These are phyloP conservation scores for Lepilemur ruficaudatus DNA, from an alignment of 2,797 vertebrate species.

Conservation along the genomic window DNA sequence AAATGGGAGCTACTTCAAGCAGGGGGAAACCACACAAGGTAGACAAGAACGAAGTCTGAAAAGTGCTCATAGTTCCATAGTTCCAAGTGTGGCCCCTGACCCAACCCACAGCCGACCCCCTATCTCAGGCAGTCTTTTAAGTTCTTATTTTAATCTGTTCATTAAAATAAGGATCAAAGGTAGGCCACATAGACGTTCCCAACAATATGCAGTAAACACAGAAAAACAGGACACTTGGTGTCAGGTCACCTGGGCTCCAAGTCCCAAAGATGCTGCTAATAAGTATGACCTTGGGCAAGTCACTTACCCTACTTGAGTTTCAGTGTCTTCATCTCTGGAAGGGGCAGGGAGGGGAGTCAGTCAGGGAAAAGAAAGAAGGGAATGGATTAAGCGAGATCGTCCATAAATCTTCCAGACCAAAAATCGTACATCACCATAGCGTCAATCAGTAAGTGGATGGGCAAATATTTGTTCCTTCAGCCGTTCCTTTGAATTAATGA, in stretches of 20 bases:
- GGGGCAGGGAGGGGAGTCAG: background rate
- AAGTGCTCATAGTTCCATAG: background rate
- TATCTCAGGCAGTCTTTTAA: background rate
- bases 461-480: background rate
- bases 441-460: background rate
- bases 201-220: background rate
- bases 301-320: background rate
- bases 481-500: background rate
- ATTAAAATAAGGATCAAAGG: conserved; percentile 8
- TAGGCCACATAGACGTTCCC: background rate
- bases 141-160: background rate
- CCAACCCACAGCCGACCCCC: background rate
- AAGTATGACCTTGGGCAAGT: background rate
- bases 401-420: background rate
- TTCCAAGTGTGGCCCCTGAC: background rate
- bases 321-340: background rate
- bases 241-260: background rate
- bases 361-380: background rate
- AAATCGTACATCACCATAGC: background rate
- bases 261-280: background rate
- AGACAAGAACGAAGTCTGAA: background rate
- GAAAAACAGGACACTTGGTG: background rate
- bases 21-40: background rate
- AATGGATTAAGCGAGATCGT: background rate
- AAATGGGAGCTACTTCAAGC: background rate